These are phyloP conservation scores for Disparrhopalites patrizii DNA, from an alignment of 2,888 invertebrate genomes.

Conservation along the genomic window DNA sequence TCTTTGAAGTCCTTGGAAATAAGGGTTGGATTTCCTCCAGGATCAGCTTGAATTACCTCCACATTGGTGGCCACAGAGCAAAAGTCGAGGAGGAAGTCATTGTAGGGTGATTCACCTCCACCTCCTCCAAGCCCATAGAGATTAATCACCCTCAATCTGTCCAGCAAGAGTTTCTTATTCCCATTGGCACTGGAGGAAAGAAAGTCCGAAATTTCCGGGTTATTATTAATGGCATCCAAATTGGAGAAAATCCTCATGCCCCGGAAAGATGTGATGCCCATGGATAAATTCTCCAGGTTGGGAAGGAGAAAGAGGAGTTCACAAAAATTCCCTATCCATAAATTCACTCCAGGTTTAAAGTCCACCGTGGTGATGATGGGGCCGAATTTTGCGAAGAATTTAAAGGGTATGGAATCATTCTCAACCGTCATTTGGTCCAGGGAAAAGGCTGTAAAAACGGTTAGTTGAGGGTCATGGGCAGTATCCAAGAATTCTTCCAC, in stretches of 20 bases:
- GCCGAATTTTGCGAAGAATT: slow-evolving; percentile 9
- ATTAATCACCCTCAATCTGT: background rate
- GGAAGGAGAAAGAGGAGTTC: background rate
- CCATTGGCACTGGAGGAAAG: background rate
- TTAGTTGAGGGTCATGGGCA: background rate
- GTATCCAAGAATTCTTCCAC: background rate
- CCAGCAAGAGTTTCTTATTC: background rate
- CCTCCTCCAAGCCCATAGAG: slow-evolving; percentile 12
- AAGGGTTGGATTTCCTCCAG: background rate
- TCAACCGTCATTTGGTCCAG: background rate
- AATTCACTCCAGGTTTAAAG: background rate
- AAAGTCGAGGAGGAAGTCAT: slow-evolving; percentile 3
- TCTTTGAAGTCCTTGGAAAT: slow-evolving; percentile 15
- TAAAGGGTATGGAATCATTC: background rate
- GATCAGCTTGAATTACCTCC: slow-evolving; percentile 9
- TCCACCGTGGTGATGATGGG: background rate
- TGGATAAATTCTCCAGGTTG: slow-evolving; percentile 4
- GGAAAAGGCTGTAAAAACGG: background rate
- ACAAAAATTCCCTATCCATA: slow-evolving; percentile 8
- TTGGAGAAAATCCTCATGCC: background rate
- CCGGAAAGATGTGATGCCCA: slow-evolving; percentile 3
- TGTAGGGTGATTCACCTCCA: slow-evolving; percentile 1
- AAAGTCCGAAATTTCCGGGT: background rate
- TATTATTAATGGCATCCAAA: background rate
- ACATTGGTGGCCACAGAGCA: background rate